phyloP scores from a whole-genome alignment of 2,888 invertebrate genomes.

The Trissoscelio sp. region DNA sequence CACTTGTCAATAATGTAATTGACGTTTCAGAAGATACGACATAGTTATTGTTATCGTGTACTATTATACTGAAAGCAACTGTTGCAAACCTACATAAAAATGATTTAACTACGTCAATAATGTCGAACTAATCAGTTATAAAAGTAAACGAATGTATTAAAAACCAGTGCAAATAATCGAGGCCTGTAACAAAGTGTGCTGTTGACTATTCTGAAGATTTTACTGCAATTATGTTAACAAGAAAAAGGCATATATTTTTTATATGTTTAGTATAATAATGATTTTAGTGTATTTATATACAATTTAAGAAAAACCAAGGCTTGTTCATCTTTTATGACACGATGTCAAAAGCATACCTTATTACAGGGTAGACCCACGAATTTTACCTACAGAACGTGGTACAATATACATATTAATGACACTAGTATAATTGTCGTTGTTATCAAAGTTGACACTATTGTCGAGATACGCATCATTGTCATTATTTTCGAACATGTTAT shows the following conservation, averaged over 20 bases:
- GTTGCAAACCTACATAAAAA: slow-evolving; percentile 22
- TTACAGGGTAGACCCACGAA: slow-evolving; percentile 4
- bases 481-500: slow-evolving; percentile 19
- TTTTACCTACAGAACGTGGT: slow-evolving; percentile 32
- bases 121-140: too few relatives aligned
- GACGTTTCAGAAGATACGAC: slow-evolving; percentile 1
- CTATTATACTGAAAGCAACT: slow-evolving; percentile 11
- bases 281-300: too few relatives aligned
- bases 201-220: neutral
- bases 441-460: slow-evolving; percentile 36
- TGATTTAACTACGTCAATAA: slow-evolving; percentile 12
- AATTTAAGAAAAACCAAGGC: too few relatives aligned
- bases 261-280: too few relatives aligned
- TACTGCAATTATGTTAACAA: neutral
- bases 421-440: slow-evolving; percentile 46
- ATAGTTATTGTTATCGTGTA: slow-evolving; percentile 34
- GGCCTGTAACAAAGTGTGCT: slow-evolving; percentile 13
- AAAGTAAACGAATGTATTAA: too few relatives aligned
- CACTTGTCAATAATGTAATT: slow-evolving; percentile 10
- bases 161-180: slow-evolving; percentile 30
- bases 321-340: neutral
- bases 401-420: slow-evolving; percentile 46
- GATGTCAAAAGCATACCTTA: slow-evolving; percentile 4
- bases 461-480: slow-evolving; percentile 12
- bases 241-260: too few relatives aligned